These are phyloP conservation scores for Notocelia uddmanniana DNA, from an alignment of 2,888 invertebrate genomes.

Conservation along the genomic window DNA sequence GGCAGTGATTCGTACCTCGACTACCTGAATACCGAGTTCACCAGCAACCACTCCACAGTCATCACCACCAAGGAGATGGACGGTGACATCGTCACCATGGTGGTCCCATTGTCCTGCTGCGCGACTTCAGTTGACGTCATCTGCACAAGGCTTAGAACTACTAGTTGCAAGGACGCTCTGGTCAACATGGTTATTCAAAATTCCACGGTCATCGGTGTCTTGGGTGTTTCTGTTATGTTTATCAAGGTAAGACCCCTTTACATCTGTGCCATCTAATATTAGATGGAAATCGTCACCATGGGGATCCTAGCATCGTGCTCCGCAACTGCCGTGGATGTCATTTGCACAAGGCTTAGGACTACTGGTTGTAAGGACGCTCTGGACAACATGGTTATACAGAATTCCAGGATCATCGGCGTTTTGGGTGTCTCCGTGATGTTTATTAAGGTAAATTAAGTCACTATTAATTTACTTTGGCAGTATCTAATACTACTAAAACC, in stretches of 20 bases:
- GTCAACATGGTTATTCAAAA: conserved; percentile 70
- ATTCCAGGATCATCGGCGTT: background rate
- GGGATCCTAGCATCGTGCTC: no score
- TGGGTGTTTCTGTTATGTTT: conserved; percentile 80
- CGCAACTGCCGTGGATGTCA: no score
- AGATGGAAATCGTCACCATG: no score
- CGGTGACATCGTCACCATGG: conserved; percentile 56
- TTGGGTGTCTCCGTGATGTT: background rate
- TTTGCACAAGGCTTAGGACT: no score
- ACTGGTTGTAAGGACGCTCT: background rate
- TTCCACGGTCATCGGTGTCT: conserved; percentile 72
- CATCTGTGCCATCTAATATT: background rate
- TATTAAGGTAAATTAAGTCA: background rate
- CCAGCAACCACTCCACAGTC: conserved; percentile 62
- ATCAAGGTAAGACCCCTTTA: conserved; percentile 66
- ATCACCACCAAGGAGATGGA: conserved; percentile 57
- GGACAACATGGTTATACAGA: background rate
- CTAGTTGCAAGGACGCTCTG: conserved; percentile 67
- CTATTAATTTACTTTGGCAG: no score
- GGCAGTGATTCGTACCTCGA: conserved; percentile 70
- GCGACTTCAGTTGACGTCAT: conserved; percentile 51
- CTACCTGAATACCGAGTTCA: conserved; percentile 66
- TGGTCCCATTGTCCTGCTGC: conserved; percentile 71
- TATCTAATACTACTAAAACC: conserved; percentile 50
- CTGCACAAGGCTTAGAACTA: conserved; percentile 62